Conservation (phyloP, 2,888 invertebrate genomes). For the Scrobipalpa atriplicella region DNA sequence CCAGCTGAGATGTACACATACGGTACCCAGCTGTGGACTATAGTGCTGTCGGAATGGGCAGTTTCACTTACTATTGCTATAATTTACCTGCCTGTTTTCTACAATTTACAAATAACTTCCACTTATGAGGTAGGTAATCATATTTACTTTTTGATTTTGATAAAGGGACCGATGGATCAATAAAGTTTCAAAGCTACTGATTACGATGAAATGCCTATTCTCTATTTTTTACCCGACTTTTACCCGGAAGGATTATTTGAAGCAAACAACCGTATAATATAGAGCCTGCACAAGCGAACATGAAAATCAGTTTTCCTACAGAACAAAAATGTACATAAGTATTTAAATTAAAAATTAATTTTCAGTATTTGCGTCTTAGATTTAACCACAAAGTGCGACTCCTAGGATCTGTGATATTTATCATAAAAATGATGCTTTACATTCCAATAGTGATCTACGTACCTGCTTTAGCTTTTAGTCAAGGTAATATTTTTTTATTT, state of each 20-base stretch:
- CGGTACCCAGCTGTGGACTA: slow-evolving; percentile 88
- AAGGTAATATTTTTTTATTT: slow-evolving; percentile 85
- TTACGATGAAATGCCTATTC: too few relatives aligned
- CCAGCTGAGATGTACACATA: slow-evolving; percentile 91
- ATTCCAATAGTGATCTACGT: slow-evolving; percentile 94
- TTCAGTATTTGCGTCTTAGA: slow-evolving; percentile 86
- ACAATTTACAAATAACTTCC: slow-evolving; percentile 87
- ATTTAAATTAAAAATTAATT: slow-evolving; percentile 27
- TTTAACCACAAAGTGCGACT: slow-evolving; percentile 86
- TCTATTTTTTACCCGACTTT: too few relatives aligned
- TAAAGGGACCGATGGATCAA: too few relatives aligned
- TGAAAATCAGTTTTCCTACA: too few relatives aligned
- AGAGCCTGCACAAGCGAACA: too few relatives aligned
- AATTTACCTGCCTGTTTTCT: slow-evolving; percentile 88
- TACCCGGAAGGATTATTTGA: too few relatives aligned
- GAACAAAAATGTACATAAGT: too few relatives aligned
- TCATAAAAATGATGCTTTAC: slow-evolving; percentile 89
- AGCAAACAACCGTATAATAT: too few relatives aligned
- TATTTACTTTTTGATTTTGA: background rate
- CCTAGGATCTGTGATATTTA: slow-evolving; percentile 86
- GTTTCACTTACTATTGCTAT: slow-evolving; percentile 86
- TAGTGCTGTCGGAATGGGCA: slow-evolving; percentile 84
- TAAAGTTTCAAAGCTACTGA: too few relatives aligned
- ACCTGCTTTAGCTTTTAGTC: slow-evolving; percentile 92
- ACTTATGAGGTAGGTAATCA: slow-evolving; percentile 85